Conservation (phyloP, 2,888 invertebrate species). For the Herminia tarsipennalis region DNA sequence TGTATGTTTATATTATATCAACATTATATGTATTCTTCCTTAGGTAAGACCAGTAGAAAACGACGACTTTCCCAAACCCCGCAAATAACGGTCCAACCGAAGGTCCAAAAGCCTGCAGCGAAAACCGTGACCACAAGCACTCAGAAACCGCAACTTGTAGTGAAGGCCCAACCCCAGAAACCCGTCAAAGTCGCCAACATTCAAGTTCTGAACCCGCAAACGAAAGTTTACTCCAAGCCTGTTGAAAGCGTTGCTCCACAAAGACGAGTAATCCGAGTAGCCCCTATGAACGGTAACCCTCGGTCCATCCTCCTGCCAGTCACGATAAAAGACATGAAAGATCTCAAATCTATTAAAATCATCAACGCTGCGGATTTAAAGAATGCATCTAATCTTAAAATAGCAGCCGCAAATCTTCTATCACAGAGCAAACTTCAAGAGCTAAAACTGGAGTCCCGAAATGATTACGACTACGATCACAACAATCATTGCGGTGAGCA, state of each 20-base stretch:
- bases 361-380: constrained; percentile 87
- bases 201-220: constrained; percentile 74
- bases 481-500: constrained; percentile 72
- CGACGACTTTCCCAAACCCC: constrained; percentile 77
- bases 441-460: constrained; percentile 66
- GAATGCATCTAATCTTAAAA: constrained; percentile 82
- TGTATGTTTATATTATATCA: too few relatives aligned
- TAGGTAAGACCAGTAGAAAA: constrained; percentile 75
- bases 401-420: constrained; percentile 80
- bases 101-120: constrained; percentile 73
- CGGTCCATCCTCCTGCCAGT: constrained; percentile 90
- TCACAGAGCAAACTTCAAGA: constrained; percentile 79
- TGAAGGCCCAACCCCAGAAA: constrained; percentile 77
- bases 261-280: constrained; percentile 73
- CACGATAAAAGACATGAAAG: constrained; percentile 89
- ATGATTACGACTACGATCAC: constrained; percentile 72
- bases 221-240: constrained; percentile 79
- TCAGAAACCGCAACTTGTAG: constrained; percentile 74
- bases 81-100: constrained; percentile 70
- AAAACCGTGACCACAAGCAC: constrained; percentile 53
- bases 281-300: constrained; percentile 82
- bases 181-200: constrained; percentile 76
- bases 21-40: not conserved
- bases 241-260: constrained; percentile 77
- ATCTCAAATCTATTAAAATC: constrained; percentile 90